These are phyloP conservation scores for Drosophila melanosoma DNA, from an alignment of 2,888 invertebrate species.

Conservation along the genomic window DNA sequence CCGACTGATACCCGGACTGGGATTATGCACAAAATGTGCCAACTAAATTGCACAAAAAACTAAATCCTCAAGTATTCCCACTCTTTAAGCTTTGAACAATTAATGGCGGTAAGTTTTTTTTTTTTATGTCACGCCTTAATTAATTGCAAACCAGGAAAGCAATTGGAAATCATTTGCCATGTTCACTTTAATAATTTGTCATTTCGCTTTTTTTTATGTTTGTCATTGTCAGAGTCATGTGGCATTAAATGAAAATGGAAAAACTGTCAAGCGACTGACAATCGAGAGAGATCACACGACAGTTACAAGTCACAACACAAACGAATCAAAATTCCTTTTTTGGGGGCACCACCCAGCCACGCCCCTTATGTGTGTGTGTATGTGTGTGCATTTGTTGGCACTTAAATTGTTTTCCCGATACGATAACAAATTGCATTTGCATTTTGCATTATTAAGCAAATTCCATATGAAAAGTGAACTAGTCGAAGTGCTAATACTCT, in stretches of 20 bases:
- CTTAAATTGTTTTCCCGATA: constrained; percentile 62
- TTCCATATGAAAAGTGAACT: neutral
- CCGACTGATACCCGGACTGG: constrained; percentile 40
- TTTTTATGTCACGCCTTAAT: constrained; percentile 34
- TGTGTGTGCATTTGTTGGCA: constrained; percentile 34
- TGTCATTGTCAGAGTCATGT: constrained; percentile 60
- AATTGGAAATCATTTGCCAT: constrained; percentile 27
- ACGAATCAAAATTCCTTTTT: constrained; percentile 57
- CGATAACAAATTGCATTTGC: constrained; percentile 64
- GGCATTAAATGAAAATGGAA: constrained; percentile 44
- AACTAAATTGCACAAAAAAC: constrained; percentile 55
- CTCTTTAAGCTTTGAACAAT: constrained; percentile 47
- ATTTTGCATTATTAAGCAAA: constrained; percentile 61
- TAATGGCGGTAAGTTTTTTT: constrained; percentile 69
- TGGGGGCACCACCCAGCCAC: constrained; percentile 48
- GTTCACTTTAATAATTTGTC: constrained; percentile 49
- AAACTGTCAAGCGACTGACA: constrained; percentile 49
- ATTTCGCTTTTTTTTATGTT: constrained; percentile 27
- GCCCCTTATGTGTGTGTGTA: constrained; percentile 37
- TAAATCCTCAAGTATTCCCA: neutral
- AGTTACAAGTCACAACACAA: constrained; percentile 20
- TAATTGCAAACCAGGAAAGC: constrained; percentile 47
- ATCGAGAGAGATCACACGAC: constrained; percentile 1
- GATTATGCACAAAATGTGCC: constrained; percentile 63
- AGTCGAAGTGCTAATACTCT: constrained; percentile 33